Evolutionary conservation across 1,140 invertebrate genomes (phyloP).

Genomic region (Ceratitis capitata): DNA sequence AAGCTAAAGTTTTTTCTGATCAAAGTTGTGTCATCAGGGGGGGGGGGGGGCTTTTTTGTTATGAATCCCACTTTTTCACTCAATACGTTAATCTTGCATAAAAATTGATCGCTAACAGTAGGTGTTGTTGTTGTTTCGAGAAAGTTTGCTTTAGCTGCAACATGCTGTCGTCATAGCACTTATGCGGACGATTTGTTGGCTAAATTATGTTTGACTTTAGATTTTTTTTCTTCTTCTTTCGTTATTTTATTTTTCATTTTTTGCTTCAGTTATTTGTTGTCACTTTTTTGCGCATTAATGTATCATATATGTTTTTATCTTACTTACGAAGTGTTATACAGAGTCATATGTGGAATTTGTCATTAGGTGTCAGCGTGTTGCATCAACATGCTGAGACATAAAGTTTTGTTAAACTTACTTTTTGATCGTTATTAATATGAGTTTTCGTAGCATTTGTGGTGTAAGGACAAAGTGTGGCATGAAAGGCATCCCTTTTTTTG

Average conservation of each 20-base stretch:
- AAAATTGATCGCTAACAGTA: conserved; percentile 21
- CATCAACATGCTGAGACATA: background rate
- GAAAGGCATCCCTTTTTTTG: no score
- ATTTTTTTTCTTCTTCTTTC: background rate
- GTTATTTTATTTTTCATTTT: background rate
- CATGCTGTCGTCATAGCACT: conserved; percentile 11
- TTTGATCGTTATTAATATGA: conserved; percentile 30
- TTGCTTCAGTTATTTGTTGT: background rate
- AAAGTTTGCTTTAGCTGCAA: background rate
- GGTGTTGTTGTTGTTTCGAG: background rate
- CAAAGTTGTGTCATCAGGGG: background rate
- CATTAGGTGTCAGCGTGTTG: background rate
- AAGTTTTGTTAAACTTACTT: conserved; percentile 13
- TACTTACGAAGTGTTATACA: background rate
- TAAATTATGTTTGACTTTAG: background rate
- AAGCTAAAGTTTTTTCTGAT: background rate
- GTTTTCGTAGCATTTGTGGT: no score
- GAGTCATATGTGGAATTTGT: conserved; percentile 32
- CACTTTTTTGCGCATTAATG: background rate
- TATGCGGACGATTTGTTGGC: conserved; percentile 13
- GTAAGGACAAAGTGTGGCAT: no score
- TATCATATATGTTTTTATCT: background rate
- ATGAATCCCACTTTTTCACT: background rate
- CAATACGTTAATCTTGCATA: conserved; percentile 12
- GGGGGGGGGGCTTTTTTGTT: background rate